These are phyloP conservation scores for Brachionus sp. DNA, from an alignment of 1,140 invertebrate species.

Conservation along the genomic window DNA sequence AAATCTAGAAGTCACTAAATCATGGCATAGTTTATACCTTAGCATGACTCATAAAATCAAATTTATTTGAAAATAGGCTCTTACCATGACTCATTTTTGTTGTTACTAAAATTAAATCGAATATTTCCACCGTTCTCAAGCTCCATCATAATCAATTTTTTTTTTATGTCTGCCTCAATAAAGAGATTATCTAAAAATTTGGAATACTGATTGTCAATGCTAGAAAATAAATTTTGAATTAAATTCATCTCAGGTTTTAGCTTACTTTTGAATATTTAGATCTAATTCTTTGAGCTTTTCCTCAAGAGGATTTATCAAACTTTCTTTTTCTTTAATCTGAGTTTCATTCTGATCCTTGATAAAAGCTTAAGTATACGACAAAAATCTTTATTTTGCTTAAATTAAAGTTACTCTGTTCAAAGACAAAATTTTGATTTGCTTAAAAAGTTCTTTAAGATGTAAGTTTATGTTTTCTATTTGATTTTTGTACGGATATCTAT, in stretches of 20 bases:
- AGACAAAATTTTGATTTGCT: neutral
- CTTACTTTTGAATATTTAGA: neutral
- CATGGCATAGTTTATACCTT: conserved; percentile 59
- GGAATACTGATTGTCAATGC: neutral
- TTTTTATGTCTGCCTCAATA: neutral
- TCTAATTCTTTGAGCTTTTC: conserved; percentile 31
- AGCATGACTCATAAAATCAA: conserved; percentile 35
- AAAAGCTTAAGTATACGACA: neutral
- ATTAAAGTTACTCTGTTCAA: neutral
- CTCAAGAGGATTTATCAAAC: neutral
- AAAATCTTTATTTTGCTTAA: neutral
- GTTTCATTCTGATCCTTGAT: conserved; percentile 2
- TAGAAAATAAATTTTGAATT: neutral
- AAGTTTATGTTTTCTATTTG: neutral
- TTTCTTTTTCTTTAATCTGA: neutral
- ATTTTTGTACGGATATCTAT: neutral
- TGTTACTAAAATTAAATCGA: conserved; percentile 56
- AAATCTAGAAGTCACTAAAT: conserved; percentile 57
- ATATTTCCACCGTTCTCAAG: conserved; percentile 59
- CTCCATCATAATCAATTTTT: conserved; percentile 51
- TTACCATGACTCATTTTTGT: conserved; percentile 53
- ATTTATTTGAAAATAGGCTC: neutral
- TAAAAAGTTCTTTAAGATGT: conserved; percentile 9
- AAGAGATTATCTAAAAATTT: conserved; percentile 10
- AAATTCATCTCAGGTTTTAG: neutral